Evolutionary conservation across 1,140 invertebrate genomes (phyloP), one percentile per base, ranked within the genome.

Genomic region (Diabrotica undecimpunctata): DNA sequence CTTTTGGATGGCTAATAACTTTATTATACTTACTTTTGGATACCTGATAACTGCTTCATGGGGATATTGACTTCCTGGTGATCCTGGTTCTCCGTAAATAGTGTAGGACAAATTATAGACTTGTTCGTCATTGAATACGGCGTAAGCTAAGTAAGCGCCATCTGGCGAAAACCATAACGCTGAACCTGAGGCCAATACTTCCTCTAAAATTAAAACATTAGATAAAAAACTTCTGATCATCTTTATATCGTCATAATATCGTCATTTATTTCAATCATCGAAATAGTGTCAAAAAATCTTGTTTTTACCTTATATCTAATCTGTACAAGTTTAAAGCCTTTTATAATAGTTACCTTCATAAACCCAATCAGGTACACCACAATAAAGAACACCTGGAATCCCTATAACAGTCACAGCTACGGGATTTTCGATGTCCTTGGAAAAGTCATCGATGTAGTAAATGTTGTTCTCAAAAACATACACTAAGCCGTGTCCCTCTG

Each of bases 151-250:
- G 71, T 86, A 87, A 11, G 79, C 86, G 6, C 92, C 93, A 70
- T 87, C 83, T 0, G 90, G 87, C 25, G 94, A 95, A 80, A 96
- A 94, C 94, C 95, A 97, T n/a, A 94, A 78, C 0, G 95, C 95
- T 70, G 87, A 85, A 64, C 92, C 92, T 0, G 88, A 88, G 65
- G 87, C 86, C 74, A 97, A 86, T 9, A 98, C 90, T 79, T 97
- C 95, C 88, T 97, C 95, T 94, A 82, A 65, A 84, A 83, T 70
- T 70, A 70, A 77, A 71, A 46, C 4, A 10, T 12, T 11, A 51
- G 46, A 51, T 51, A 25, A 25, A 25, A 25, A 25, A 25, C 1
- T 25, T 1, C 25, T 25, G 25, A 25, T 25, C 25, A 4, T 25
- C 25, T 25, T 4, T 25, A 25, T 4, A 25, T 25, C 1, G 25